Evolutionary conservation across 2,113 vertebrate genomes (phyloP).

Genomic region (Ondatra zibethicus): DNA sequence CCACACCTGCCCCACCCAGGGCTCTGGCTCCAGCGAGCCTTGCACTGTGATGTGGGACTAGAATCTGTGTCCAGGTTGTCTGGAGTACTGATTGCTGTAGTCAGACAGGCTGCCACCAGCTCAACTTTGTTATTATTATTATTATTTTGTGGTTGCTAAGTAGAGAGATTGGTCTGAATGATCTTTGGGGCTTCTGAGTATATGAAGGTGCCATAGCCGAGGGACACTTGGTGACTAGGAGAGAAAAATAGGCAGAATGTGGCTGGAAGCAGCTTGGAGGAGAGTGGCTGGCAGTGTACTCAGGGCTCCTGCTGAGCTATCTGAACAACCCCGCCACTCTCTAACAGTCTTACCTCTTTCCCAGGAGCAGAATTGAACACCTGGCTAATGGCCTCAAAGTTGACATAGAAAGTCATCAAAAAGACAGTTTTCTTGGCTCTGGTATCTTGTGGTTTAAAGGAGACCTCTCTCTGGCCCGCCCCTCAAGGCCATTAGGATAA

Average conservation of each 20-base stretch:
- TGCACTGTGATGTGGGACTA: rapidly evolving
- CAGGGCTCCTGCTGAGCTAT: neutral
- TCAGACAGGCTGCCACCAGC: neutral
- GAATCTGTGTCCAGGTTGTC: neutral
- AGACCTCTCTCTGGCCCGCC: slow-evolving; percentile 29
- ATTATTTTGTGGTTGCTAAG: neutral
- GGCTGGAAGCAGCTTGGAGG: neutral
- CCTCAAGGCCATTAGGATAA: slow-evolving; percentile 48
- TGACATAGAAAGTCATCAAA: neutral
- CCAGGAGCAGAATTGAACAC: neutral
- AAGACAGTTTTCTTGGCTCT: slow-evolving; percentile 21
- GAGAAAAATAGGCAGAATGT: neutral
- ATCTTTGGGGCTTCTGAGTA: neutral
- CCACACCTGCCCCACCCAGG: neutral
- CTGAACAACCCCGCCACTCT: neutral
- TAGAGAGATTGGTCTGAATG: neutral
- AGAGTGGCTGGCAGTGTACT: neutral
- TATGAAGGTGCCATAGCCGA: neutral
- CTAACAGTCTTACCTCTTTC: neutral
- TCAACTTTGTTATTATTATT: neutral
- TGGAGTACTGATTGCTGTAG: neutral
- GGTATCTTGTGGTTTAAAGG: slow-evolving; percentile 26
- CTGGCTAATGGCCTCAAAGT: neutral
- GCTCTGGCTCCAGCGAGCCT: too few species aligned
- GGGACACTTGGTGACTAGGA: neutral